Base-by-base conservation (phyloP, 2,888 invertebrate genomes). In the Drosophila ustulata region DNA sequence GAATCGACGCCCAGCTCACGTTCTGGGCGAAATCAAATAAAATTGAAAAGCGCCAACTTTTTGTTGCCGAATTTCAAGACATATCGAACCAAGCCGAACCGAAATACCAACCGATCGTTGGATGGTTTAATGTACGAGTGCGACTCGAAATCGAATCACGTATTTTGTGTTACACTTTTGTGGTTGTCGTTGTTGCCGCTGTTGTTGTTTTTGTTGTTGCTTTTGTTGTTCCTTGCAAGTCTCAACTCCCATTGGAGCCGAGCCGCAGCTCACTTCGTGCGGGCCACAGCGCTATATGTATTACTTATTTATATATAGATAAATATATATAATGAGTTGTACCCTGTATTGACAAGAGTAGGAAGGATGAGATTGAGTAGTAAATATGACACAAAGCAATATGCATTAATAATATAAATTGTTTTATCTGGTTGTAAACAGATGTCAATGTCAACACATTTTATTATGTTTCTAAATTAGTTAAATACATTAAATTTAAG, bases 111-210 rank as follows among this genome's bases (percentile, higher is more conserved):
- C 49, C 46, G 58, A 67, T 70, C 58, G 47, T 30, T 64, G 66
- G 64, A 74, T 71, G 69, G 64, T 51, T 52, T 59, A 52, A 59
- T 73, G 50, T 59, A 62, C 57, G 65, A 49, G 53, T 73, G 65
- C 71, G 69, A 81, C 37, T 72, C 45, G 70, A 73, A 89, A 78
- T 86, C 89, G 80, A 86, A 61, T 86, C 85, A 86, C 85, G 85
- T 89, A 89, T 86, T 86, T 86, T 89, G 89, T 86, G 85, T 86
- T 86, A 86, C 89, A 86, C 74, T 88, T 83, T 79, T 79, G 67
- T 81, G 73, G 84, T 82, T 62, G 70, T 65, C 50, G 53, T 66
- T 68, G 68, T 69, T 59, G 66, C 26, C 52, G 28, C 66, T 55
- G 66, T 32, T 23, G 34, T 50, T 9, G 43, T 47, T 46, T 66